Conservation (phyloP, 2,888 invertebrate species). For the Zaprionus bogoriensis region DNA sequence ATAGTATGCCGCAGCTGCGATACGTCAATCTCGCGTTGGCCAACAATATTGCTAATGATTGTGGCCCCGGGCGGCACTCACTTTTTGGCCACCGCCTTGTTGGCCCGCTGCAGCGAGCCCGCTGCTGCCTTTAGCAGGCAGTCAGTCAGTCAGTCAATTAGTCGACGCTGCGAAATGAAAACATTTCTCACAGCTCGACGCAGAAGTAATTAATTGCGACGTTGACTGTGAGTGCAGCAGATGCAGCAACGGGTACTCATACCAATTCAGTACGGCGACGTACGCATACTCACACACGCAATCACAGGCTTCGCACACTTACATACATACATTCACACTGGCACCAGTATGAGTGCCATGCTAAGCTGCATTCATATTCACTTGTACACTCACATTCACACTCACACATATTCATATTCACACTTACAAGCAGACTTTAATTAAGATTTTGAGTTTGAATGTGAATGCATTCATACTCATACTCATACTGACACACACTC, state of each 20-base stretch:
- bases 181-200: conserved; percentile 74
- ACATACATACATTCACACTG: no score
- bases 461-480: no score
- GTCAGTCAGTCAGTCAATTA: conserved; percentile 54
- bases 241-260: conserved; percentile 6
- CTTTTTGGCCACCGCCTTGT: background rate
- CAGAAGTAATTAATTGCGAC: conserved; percentile 70
- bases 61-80: background rate
- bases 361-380: no score
- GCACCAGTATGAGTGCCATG: no score
- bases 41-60: conserved; percentile 1
- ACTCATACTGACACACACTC: no score
- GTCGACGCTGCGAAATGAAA: conserved; percentile 73
- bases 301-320: conserved; percentile 2
- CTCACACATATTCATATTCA: no score
- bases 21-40: background rate
- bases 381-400: no score
- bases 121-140: background rate
- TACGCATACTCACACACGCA: conserved; percentile 2
- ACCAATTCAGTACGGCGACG: no score
- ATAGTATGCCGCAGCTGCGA: no score
- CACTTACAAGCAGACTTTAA: no score
- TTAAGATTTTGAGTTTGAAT: no score
- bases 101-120: background rate
- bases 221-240: conserved; percentile 64